Conservation (phyloP, 2,888 invertebrate genomes). For the Cynaeus angustus region DNA sequence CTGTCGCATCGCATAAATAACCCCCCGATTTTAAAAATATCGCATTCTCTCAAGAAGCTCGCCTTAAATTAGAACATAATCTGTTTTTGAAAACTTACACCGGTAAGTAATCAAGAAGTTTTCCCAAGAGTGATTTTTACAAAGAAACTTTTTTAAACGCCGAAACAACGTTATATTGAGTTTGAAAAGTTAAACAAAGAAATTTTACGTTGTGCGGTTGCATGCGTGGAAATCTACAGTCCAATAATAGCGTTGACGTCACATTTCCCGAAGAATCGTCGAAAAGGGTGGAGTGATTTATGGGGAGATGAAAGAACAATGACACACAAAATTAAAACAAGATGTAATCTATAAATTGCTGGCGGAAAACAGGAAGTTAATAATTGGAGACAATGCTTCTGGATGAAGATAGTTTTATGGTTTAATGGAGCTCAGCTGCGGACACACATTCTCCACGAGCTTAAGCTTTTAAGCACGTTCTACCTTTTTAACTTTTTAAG, state of each 20-base stretch:
- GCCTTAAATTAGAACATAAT: not conserved
- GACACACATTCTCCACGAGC: no score
- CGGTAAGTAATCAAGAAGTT: slow-evolving; percentile 5
- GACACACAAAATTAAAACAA: slow-evolving; percentile 18
- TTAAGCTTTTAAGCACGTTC: no score
- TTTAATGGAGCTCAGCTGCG: no score
- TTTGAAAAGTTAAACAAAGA: not conserved
- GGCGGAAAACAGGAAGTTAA: not conserved
- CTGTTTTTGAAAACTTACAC: slow-evolving; percentile 23
- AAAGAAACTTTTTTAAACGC: slow-evolving; percentile 3
- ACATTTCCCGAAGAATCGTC: slow-evolving; percentile 19
- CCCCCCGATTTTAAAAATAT: not conserved
- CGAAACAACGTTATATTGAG: not conserved
- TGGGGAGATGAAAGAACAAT: slow-evolving; percentile 25
- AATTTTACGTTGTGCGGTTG: not conserved
- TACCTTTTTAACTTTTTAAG: no score
- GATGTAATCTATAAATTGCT: slow-evolving; percentile 19
- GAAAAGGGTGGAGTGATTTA: slow-evolving; percentile 22
- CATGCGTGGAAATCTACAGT: not conserved
- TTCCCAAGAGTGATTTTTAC: not conserved
- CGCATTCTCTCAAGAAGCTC: not conserved
- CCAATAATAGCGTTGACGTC: slow-evolving; percentile 8
- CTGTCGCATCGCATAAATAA: no score
- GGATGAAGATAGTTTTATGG: not conserved
- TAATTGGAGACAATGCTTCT: not conserved